Evolutionary conservation across 2,113 vertebrate species (phyloP).

Genomic region (Onychostruthus taczanowskii): DNA sequence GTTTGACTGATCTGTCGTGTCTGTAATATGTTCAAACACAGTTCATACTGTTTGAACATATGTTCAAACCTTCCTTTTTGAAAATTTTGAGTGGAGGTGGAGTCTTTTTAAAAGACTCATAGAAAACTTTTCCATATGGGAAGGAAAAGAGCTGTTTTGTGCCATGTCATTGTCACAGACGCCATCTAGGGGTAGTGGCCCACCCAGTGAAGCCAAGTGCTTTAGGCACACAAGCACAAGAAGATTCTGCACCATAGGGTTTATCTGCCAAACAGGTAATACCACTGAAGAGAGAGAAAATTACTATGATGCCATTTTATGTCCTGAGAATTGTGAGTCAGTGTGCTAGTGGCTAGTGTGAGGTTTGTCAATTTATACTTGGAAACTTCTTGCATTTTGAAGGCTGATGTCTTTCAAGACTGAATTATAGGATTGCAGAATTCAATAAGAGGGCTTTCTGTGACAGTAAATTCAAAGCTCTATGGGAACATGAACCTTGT

Average conservation of each 20-base stretch:
- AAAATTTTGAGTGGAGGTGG: not conserved
- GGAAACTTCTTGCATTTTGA: not conserved
- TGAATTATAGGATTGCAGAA: not conserved
- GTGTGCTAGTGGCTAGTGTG: not conserved
- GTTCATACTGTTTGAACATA: too few relatives aligned
- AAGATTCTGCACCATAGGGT: not conserved
- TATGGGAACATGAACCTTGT: rapidly evolving
- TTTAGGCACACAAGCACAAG: rapidly evolving
- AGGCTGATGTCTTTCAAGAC: not conserved
- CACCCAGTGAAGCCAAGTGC: not conserved
- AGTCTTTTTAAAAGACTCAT: not conserved
- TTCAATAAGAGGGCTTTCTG: not conserved
- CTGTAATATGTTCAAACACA: not conserved
- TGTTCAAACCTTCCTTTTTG: not conserved
- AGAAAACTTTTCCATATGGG: not conserved
- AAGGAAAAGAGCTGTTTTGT: not conserved
- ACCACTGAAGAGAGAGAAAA: not conserved
- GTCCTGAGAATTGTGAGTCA: not conserved
- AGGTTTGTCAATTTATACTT: not conserved
- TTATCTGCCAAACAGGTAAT: not conserved
- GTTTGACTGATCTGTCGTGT: not conserved
- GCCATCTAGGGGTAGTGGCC: not conserved
- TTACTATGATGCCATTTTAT: not conserved
- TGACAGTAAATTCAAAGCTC: not conserved
- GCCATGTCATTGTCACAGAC: not conserved